phyloP scores from a whole-genome alignment of 2,888 invertebrate species.

The Drosophila mayaguana region DNA sequence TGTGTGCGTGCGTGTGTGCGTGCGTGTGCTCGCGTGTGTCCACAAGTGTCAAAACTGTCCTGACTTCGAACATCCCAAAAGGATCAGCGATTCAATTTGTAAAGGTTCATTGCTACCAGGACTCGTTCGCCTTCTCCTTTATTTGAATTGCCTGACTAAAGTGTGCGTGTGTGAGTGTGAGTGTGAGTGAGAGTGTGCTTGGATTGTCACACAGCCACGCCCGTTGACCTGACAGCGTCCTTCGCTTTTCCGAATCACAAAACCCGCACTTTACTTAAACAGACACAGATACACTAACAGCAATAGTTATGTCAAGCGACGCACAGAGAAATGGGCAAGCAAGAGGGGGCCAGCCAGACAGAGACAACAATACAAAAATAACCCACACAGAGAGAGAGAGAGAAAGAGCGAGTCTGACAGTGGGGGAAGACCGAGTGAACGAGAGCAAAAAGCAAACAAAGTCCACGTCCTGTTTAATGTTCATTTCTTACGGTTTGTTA shows the following conservation, averaged over 20 bases:
- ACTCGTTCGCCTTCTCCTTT: conserved; percentile 38
- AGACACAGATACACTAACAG: conserved; percentile 33
- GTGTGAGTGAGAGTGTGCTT: conserved; percentile 1
- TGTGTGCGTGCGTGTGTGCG: conserved; percentile 5
- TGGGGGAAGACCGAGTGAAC: background rate
- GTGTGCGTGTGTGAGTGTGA: conserved; percentile 1
- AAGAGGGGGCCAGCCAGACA: background rate
- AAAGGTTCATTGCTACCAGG: conserved; percentile 69
- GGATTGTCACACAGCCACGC: conserved; percentile 13
- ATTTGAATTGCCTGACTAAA: conserved; percentile 63
- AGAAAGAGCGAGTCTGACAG: background rate
- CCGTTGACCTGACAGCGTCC: conserved; percentile 70
- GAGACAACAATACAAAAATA: conserved; percentile 2
- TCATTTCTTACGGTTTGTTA: conserved; percentile 76
- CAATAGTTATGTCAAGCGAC: conserved; percentile 8
- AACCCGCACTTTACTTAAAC: conserved; percentile 41
- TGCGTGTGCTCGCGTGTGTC: conserved; percentile 28
- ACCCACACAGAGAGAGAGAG: no score
- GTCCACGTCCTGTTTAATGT: conserved; percentile 72
- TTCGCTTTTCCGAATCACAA: conserved; percentile 50
- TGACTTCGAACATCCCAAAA: conserved; percentile 63
- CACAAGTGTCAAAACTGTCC: conserved; percentile 69
- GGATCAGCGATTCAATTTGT: conserved; percentile 82
- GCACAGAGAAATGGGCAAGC: background rate
- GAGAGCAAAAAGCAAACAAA: conserved; percentile 20